Base-by-base conservation (phyloP, 2,888 invertebrate species). In the Caenorhabditis macrosperma region DNA sequence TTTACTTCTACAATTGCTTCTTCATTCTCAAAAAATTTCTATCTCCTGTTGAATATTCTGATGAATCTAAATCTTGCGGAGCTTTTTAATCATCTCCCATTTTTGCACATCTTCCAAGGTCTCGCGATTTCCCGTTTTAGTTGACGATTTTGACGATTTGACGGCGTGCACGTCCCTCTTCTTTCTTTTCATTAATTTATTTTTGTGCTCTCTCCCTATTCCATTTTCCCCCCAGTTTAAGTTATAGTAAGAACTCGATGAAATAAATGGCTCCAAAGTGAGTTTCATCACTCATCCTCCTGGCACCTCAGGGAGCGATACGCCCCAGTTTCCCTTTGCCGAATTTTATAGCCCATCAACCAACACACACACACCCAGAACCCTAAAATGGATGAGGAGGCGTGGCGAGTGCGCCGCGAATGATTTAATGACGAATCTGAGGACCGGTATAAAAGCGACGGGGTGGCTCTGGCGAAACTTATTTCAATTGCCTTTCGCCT, bases 271-370 rank as follows among this genome's bases (percentile, higher is more conserved):
- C n/a, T 10, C 24, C 2, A 48, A 48, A 48, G 24, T 24, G 48
- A 48, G 48, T 48, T 48, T 48, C 48, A 48, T 48, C 48, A 48
- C 48, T 48, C 15, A 24, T 22, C 22, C 48, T 22, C 22, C 48
- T 22, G 22, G 44, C 24, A 24, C 26, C 48, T 48, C 48, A 24
- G 48, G 48, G 48, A 12, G 44, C 38, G 38, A 44, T 44, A 17
- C 44, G 44, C 44, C n/a, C 44, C 44, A 48, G 48, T 26, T 41
- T n/a, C 41, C 41, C n/a, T 41, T 41, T 41, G 5, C 35, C 24
- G n/a, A 30, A 63, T 63, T 57, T 72, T 64, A 63, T 64, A 44
- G 63, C 46, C 59, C 52, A 74, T 74, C 74, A 74, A 74, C 46
- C 59, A 64, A 30, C 54, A 30, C 15, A 30, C 48, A 55, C 55